These are phyloP conservation scores for Natator depressus DNA, from an alignment of 2,113 vertebrate species.

Conservation along the genomic window DNA sequence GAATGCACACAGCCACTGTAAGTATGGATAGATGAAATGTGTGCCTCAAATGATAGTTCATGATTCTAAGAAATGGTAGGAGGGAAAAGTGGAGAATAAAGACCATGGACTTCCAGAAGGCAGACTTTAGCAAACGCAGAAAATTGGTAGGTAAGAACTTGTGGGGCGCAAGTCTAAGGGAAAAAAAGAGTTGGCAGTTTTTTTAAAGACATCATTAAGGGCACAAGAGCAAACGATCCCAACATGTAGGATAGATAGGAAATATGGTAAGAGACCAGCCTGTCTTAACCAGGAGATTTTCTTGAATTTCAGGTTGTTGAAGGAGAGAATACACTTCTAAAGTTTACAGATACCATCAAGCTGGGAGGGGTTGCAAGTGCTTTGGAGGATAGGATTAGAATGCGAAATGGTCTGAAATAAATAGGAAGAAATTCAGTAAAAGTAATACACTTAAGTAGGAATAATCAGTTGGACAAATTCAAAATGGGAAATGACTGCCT, in stretches of 20 bases:
- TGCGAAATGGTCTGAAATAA: neutral
- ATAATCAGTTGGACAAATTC: neutral
- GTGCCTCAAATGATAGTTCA: fast-evolving
- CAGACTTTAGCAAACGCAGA: neutral
- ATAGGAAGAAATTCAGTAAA: no score
- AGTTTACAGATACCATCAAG: neutral
- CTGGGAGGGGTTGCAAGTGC: neutral
- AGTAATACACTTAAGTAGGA: neutral
- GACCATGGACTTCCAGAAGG: neutral
- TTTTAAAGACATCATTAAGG: no score
- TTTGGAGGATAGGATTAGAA: neutral
- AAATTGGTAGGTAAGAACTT: neutral
- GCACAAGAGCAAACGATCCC: no score
- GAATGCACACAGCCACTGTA: constrained; percentile 95
- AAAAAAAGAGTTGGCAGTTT: neutral
- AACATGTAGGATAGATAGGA: no score
- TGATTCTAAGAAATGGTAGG: neutral
- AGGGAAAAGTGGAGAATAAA: neutral
- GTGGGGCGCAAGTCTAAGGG: neutral
- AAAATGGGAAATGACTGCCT: neutral
- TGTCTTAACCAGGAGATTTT: no score
- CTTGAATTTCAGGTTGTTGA: no score
- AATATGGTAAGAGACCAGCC: no score
- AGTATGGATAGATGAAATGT: constrained; percentile 40
- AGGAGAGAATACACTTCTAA: neutral